phyloP scores from a whole-genome alignment of 2,797 vertebrate genomes.

The Brotula barbata region DNA sequence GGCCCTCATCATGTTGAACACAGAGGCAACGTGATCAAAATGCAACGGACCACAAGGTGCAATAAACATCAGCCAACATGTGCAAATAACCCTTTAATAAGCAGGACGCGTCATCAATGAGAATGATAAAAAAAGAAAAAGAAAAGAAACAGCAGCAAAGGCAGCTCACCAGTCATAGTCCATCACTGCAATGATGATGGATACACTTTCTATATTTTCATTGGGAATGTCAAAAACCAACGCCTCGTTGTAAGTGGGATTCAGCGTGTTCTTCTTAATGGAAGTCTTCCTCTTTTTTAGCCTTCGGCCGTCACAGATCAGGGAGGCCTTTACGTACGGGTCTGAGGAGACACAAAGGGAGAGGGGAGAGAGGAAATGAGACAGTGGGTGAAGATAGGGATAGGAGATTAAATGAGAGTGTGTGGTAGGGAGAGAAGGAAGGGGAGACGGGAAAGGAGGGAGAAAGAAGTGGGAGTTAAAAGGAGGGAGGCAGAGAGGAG shows the following conservation, averaged over 20 bases:
- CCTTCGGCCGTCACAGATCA: slow-evolving; percentile 90
- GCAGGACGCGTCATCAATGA: slow-evolving; percentile 25
- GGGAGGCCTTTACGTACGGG: slow-evolving; percentile 93
- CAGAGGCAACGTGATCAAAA: slow-evolving; percentile 30
- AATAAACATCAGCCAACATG: slow-evolving; percentile 27
- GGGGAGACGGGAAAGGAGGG: not conserved
- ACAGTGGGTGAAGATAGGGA: not conserved
- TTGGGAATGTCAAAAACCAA: slow-evolving; percentile 95
- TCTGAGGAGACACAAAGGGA: slow-evolving; percentile 71
- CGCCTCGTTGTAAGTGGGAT: slow-evolving; percentile 94
- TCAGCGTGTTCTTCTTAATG: slow-evolving; percentile 96
- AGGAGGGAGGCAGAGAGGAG: slow-evolving; percentile 3
- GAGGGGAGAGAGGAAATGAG: not conserved
- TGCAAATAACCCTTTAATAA: slow-evolving; percentile 22
- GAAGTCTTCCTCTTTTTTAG: slow-evolving; percentile 95
- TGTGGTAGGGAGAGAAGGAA: not conserved
- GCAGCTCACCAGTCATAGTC: slow-evolving; percentile 92
- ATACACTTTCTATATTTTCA: slow-evolving; percentile 91
- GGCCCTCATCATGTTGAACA: slow-evolving; percentile 56
- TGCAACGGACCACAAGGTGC: slow-evolving; percentile 26
- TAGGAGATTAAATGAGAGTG: slow-evolving; percentile 1
- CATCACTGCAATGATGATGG: slow-evolving; percentile 90
- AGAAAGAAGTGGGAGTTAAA: not conserved
- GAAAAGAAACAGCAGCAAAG: not conserved
- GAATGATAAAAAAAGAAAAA: slow-evolving; percentile 16